These are phyloP conservation scores for Phrynocephalus versicolor DNA, from an alignment of 2,113 vertebrate genomes.

Conservation along the genomic window DNA sequence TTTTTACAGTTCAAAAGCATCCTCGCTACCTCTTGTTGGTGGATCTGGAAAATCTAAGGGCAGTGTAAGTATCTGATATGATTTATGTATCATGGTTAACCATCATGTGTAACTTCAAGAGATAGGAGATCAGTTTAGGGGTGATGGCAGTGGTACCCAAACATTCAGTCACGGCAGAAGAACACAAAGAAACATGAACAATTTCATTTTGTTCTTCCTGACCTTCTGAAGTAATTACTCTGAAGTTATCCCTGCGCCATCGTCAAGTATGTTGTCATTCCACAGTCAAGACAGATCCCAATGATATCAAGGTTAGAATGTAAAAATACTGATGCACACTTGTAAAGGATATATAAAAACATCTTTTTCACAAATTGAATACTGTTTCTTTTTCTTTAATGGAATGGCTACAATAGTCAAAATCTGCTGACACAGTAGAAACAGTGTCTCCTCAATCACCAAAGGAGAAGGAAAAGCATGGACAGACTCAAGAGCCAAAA, in stretches of 20 bases:
- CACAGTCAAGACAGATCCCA: background rate
- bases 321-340: background rate
- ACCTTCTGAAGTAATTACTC: background rate
- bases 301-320: background rate
- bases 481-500: constrained; percentile 70
- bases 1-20: constrained; percentile 86
- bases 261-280: background rate
- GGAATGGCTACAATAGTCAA: constrained; percentile 74
- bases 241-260: background rate
- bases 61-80: constrained; percentile 82
- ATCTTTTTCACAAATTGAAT: background rate
- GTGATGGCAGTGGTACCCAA: constrained; percentile 41
- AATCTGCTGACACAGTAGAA: constrained; percentile 77
- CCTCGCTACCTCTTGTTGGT: constrained; percentile 84
- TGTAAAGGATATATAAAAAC: background rate
- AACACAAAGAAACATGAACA: background rate
- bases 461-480: constrained; percentile 73
- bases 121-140: background rate
- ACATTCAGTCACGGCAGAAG: constrained; percentile 26
- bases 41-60: constrained; percentile 86
- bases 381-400: constrained; percentile 57
- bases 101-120: constrained; percentile 29
- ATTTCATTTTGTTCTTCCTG: background rate
- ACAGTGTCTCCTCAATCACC: constrained; percentile 75
- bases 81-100: constrained; percentile 23